Percentiles rank a stretch among this genome's conserved stretches.
These are phyloP conservation scores for Apoda limacodes DNA, from an alignment of 2,888 invertebrate species.

Conservation along the genomic window DNA sequence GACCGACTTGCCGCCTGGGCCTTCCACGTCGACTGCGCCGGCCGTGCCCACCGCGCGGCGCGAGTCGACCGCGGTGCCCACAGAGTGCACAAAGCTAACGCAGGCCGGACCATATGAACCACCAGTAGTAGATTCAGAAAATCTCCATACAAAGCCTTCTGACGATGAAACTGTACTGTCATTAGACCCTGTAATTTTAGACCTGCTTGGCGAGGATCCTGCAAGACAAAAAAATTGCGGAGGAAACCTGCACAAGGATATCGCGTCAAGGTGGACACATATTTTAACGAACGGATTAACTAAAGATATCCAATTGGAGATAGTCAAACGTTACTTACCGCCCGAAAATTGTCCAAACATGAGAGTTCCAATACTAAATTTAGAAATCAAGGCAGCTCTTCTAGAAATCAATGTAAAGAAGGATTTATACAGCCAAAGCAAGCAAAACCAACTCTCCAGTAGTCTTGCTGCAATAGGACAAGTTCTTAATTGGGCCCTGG, in stretches of 20 bases:
- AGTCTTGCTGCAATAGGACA: constrained; percentile 13
- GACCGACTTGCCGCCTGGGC: no score
- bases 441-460: constrained; percentile 14
- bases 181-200: constrained; percentile 2
- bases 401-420: constrained; percentile 3
- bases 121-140: neutral
- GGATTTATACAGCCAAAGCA: constrained; percentile 11
- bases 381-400: constrained; percentile 14
- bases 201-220: constrained; percentile 2
- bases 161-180: neutral
- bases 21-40: neutral
- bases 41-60: neutral
- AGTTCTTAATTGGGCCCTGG: constrained; percentile 8
- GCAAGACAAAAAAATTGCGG: constrained; percentile 1
- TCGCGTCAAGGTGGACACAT: constrained; percentile 8
- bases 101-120: neutral
- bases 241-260: constrained; percentile 8
- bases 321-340: constrained; percentile 13
- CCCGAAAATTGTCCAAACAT: constrained; percentile 15
- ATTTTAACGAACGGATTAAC: constrained; percentile 8
- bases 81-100: no score
- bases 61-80: neutral
- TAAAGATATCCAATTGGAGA: constrained; percentile 4
- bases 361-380: constrained; percentile 15
- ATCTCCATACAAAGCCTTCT: no score